Evolutionary conservation across 2,888 invertebrate species (phyloP), one percentile per base, ranked within the genome.

Genomic region (Yponomeuta malinellus): DNA sequence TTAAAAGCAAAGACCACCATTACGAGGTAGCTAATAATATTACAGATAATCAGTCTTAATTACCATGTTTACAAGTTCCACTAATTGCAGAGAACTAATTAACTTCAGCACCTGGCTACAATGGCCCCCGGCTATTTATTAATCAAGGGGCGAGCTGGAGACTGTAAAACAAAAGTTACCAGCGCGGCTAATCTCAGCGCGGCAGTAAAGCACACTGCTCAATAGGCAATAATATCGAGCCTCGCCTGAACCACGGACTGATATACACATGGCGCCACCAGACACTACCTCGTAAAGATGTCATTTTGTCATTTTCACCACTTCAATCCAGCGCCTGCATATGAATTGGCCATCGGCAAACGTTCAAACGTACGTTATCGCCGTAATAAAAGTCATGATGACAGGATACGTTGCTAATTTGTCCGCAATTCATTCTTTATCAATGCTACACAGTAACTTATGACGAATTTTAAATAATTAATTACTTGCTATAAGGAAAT

Each of bases 211-310:
- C 65, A 65, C 65, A 33, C 10, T 2, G 31, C 33, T 29, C 65
- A 65, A 65, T 65, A 29, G 33, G 31, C 65, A 65, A 43, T 65
- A 65, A 65, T 65, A 33, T 10, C 12, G 65, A 10, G 12, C 5
- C 10, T 33, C 31, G 33, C 65, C 29, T 63, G 63, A 43, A 43
- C 43, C 9, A 29, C 29, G 5, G 8, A 33, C 10, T 10, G 6
- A 65, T 10, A 2, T 29, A 65, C 5, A 10, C 79, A 79, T 80
- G 84, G 83, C 85, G 85, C 84, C 80, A 78, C 79, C 78, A 78
- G 78, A 79, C 79, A 83, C 82, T 81, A 72, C 79, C 78, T 83
- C 83, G 78, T 88, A 85, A 86, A 85, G 80, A 81, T 82, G 81
- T 83, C 81, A 82, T 83, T 83, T 83, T 76, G 78, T 80, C 80